Conservation (phyloP, 2,113 vertebrate genomes). For the Bambusicola thoracicus region DNA sequence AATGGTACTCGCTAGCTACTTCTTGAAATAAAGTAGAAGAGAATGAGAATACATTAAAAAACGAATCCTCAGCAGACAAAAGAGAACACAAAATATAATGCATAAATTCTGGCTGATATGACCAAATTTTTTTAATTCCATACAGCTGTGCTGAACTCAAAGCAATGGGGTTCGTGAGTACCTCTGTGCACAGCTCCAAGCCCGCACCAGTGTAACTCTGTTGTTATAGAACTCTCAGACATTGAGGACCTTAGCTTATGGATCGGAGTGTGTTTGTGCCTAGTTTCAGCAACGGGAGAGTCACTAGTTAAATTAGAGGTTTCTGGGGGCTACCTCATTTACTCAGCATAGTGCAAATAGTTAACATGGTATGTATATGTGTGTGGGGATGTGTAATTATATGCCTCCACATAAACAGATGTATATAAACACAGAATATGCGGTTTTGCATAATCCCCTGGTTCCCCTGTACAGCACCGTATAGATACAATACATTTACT, state of each 20-base stretch:
- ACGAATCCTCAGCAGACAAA: neutral
- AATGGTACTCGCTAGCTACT: conserved; percentile 25
- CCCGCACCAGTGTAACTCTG: accelerated
- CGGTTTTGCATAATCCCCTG: neutral
- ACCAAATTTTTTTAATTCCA: neutral
- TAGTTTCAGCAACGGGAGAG: accelerated
- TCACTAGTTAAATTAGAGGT: neutral
- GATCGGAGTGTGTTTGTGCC: neutral
- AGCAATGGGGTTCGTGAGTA: accelerated
- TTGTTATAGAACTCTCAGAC: neutral
- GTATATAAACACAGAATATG: neutral
- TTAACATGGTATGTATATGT: accelerated
- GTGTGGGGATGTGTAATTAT: neutral
- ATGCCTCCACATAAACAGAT: accelerated
- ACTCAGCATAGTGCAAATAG: neutral
- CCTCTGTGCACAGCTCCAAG: neutral
- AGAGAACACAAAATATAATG: conserved; percentile 15
- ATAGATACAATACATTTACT: neutral
- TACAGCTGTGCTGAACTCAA: conserved; percentile 5
- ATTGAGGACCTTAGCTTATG: neutral
- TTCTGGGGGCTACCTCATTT: neutral
- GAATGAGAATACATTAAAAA: neutral
- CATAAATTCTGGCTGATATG: neutral
- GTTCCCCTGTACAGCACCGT: neutral
- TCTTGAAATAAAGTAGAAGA: conserved; percentile 44